These are phyloP conservation scores for Sebastes hubbsi DNA, from an alignment of 2,797 vertebrate genomes.

Conservation along the genomic window DNA sequence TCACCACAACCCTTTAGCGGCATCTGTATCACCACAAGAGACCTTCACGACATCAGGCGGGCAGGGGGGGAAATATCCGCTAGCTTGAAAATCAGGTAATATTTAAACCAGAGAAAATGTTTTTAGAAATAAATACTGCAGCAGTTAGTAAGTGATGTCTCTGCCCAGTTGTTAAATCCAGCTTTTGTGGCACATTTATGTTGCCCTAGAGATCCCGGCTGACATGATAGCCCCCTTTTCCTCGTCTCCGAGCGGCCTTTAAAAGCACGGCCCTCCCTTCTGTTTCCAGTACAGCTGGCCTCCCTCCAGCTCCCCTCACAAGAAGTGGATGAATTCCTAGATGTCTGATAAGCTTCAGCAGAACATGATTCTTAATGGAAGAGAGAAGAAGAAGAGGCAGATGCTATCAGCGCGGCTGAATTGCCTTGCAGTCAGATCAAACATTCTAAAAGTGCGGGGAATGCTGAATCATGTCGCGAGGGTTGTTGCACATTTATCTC, in stretches of 20 bases:
- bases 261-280: slow-evolving; percentile 57
- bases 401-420: slow-evolving; percentile 72
- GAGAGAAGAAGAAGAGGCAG: slow-evolving; percentile 73
- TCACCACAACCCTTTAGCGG: slow-evolving; percentile 29
- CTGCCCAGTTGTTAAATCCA: slow-evolving; percentile 74
- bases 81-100: slow-evolving; percentile 34
- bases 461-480: slow-evolving; percentile 56
- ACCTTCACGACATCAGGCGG: slow-evolving; percentile 17
- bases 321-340: slow-evolving; percentile 78
- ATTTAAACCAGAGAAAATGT: slow-evolving; percentile 65
- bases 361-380: slow-evolving; percentile 80
- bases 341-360: slow-evolving; percentile 78
- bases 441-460: slow-evolving; percentile 62
- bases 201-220: slow-evolving; percentile 61
- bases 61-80: too few species aligned
- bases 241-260: slow-evolving; percentile 56
- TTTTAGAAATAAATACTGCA: slow-evolving; percentile 58
- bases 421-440: slow-evolving; percentile 70
- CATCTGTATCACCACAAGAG: slow-evolving; percentile 40
- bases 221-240: slow-evolving; percentile 62
- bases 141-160: slow-evolving; percentile 64
- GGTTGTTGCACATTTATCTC: slow-evolving; percentile 64
- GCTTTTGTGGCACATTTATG: slow-evolving; percentile 75
- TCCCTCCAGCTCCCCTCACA: slow-evolving; percentile 61
- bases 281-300: slow-evolving; percentile 70